Base-by-base conservation (phyloP, 2,888 invertebrate species). In the Molorchus minor region DNA sequence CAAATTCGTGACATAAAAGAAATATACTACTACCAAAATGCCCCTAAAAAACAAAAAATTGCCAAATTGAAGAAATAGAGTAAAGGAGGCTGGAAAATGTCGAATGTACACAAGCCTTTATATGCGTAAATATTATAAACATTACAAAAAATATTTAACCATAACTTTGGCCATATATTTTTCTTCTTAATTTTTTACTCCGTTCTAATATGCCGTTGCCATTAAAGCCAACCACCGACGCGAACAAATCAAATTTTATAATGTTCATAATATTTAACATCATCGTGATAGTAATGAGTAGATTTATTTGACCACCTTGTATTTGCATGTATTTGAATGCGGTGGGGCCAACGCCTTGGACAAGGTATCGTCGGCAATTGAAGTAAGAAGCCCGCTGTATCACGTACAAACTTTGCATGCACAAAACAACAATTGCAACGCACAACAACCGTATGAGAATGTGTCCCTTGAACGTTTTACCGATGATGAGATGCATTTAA, bases 351-450 rank as follows among this genome's bases (percentile, higher is more conserved):
- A 38, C 38, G 49, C 38, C 49, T 49, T 21, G 13, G 33, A 29
- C 49, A 38, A 25, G n/a, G 49, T 36, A n/a, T 25, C 49, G 61
- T 58, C 68, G 61, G 55, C 67, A 57, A 62, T 58, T 8, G 19
- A 35, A 45, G 45, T 36, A 36, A 62, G 52, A 58, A 64, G 58
- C 56, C 54, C 58, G 61, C 61, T 70, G 65, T 65, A 67, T 75
- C 75, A 75, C 75, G 74, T 74, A 75, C 66, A 71, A 66, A 73
- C 70, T 74, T 75, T 72, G 73, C 75, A 75, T 75, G 75, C 75
- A 75, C 65, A 74, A 71, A 72, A 72, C 73, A 74, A 71, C 71
- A 74, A 73, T 67, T 73, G 74, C 75, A 75, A 71, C 72, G 71
- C 74, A 75, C 70, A 74, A 74, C 71, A 70, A 70, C 64, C 70